phyloP scores from a whole-genome alignment of 2,113 vertebrate species.

The Ellobius talpinus region DNA sequence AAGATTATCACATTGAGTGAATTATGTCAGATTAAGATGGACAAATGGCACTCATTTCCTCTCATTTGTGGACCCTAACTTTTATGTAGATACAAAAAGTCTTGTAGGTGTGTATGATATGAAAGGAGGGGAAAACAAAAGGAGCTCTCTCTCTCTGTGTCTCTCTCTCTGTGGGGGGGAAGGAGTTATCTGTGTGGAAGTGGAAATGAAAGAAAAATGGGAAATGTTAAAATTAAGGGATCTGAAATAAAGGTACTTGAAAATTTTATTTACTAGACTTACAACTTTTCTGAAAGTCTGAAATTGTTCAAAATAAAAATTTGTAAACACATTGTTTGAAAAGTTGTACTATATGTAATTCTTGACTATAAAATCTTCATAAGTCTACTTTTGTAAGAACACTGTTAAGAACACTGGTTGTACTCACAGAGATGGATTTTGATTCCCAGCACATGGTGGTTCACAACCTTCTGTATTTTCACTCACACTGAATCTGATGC shows the following conservation, averaged over 20 bases:
- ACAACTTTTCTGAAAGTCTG: background rate
- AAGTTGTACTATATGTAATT: background rate
- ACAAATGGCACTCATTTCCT: background rate
- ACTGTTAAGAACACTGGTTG: no score
- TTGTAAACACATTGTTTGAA: background rate
- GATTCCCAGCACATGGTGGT: background rate
- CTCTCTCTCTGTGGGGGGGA: no score
- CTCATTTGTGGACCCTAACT: background rate
- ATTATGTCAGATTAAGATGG: background rate
- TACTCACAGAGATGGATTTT: background rate
- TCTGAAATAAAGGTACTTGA: background rate
- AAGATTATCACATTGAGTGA: background rate
- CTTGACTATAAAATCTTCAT: background rate
- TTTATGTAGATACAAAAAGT: background rate
- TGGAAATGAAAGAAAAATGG: background rate
- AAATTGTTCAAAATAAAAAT: constrained; percentile 35
- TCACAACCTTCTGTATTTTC: background rate
- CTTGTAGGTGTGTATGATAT: background rate
- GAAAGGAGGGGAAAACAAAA: background rate
- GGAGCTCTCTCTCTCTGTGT: no score
- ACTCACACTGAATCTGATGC: background rate
- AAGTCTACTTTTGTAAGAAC: no score
- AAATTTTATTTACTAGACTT: background rate
- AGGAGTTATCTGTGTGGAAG: background rate
- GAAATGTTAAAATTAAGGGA: background rate